Evolutionary conservation across 2,113 vertebrate genomes (phyloP).

Genomic region (Hippocampus mohnikei): DNA sequence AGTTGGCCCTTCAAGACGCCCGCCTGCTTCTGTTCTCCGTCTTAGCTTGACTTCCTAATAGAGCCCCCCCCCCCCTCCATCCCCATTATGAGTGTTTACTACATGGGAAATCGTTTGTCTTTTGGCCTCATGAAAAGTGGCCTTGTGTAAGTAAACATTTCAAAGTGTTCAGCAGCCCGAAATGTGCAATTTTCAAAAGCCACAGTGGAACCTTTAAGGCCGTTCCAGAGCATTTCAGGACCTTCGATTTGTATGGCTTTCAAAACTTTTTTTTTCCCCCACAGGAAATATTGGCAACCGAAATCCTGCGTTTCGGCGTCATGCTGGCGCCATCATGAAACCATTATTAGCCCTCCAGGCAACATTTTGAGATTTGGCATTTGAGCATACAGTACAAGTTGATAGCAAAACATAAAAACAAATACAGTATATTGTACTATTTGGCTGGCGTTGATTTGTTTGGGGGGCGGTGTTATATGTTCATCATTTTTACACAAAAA

Average conservation of each 20-base stretch:
- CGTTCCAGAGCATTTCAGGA: neutral
- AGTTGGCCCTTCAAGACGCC: conserved; percentile 25
- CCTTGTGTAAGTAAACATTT: neutral
- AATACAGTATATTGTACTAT: neutral
- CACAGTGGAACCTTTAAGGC: neutral
- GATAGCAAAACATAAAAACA: too few species aligned
- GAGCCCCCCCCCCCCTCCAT: neutral
- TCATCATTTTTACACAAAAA: neutral
- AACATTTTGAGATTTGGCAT: neutral
- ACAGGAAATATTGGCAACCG: neutral
- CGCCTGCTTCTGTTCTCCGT: conserved; percentile 26
- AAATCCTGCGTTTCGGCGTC: neutral
- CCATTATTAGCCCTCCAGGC: neutral
- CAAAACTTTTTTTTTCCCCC: neutral
- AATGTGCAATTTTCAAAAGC: neutral
- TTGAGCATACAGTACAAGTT: too few species aligned
- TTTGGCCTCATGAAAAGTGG: conserved; percentile 3
- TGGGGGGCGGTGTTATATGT: neutral
- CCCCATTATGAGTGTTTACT: conserved; percentile 7
- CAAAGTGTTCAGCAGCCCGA: neutral
- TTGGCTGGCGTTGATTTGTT: neutral
- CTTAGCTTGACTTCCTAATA: neutral
- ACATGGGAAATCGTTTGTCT: conserved; percentile 3
- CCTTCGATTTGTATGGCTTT: neutral
- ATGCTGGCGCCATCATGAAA: neutral